phyloP scores from a whole-genome alignment of 1,140 invertebrate species.

The Dendrolimus kikuchii region DNA sequence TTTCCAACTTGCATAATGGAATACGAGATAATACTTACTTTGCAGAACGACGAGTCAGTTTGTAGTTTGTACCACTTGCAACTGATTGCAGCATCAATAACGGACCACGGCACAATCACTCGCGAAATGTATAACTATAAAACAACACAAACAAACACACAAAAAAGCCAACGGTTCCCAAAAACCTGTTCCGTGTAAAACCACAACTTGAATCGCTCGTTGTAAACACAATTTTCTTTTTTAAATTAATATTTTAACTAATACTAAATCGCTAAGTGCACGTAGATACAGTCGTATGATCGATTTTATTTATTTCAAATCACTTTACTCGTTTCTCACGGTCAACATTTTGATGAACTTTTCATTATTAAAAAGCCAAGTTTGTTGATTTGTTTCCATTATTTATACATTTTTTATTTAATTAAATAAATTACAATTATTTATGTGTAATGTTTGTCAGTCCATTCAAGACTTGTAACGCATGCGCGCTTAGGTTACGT shows the following conservation, averaged over 20 bases:
- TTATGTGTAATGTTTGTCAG: constrained; percentile 39
- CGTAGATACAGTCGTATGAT: constrained; percentile 44
- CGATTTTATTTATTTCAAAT: constrained; percentile 33
- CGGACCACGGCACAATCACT: constrained; percentile 32
- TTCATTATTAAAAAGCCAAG: constrained; percentile 29
- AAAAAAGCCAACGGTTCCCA: constrained; percentile 48
- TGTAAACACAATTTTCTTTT: constrained; percentile 36
- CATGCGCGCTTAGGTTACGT: constrained; percentile 29
- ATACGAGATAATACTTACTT: constrained; percentile 33
- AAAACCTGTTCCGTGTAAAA: constrained; percentile 48
- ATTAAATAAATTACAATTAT: constrained; percentile 41
- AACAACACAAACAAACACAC: constrained; percentile 41
- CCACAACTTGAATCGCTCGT: constrained; percentile 30
- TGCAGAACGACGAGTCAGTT: constrained; percentile 32
- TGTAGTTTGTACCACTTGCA: constrained; percentile 20
- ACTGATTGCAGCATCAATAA: constrained; percentile 43
- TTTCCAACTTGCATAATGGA: constrained; percentile 4
- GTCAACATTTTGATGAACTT: constrained; percentile 19
- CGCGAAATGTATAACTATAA: constrained; percentile 34
- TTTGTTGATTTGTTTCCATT: constrained; percentile 24
- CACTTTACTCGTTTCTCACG: not conserved
- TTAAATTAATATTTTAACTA: too few relatives aligned
- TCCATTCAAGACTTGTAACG: constrained; percentile 24
- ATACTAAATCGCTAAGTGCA: constrained; percentile 20
- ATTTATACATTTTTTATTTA: constrained; percentile 32